Evolutionary conservation across 2,888 invertebrate species (phyloP), one percentile per base, ranked within the genome.

Genomic region (Helleia helle): DNA sequence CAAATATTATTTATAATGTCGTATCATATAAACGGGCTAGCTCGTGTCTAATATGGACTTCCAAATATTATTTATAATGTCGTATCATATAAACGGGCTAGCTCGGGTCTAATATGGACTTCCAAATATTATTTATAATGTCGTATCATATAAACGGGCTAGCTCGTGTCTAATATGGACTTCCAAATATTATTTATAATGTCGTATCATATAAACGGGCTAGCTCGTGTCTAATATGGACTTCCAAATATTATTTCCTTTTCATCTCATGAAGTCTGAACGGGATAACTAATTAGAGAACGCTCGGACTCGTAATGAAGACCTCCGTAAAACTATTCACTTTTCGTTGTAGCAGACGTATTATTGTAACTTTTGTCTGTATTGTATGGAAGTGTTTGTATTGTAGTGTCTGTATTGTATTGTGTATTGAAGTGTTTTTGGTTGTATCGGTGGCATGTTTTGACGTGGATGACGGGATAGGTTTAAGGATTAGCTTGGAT

Each of bases 1-100:
- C 41, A 47, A 49, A 49, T 47, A 44, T 39, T 42, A 49, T 47
- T 44, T 47, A n/a, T n/a, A n/a, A n/a, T n/a, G n/a, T 44, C 45
- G 39, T 27, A n/a, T 1, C 26, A 7, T 44, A 22, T 49, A 43
- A 49, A 41, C 5, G n/a, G n/a, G n/a, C n/a, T n/a, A n/a, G n/a
- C n/a, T 37, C 7, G 5, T 2, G n/a, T 8, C 24, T 42, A 12
- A 46, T 37, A 46, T 46, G 44, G 43, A 43, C 47, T 40, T 41
- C 42, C 41, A 47, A 49, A 49, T 47, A 44, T 39, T 42, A 49
- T 47, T 44, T 47, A n/a, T n/a, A n/a, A n/a, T n/a, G n/a, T 44
- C 45, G 39, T 27, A n/a, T 1, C 26, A 7, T 44, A 22, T 49
- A 43, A 49, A 41, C 5, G n/a, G n/a, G n/a, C n/a, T n/a, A n/a